A percentile compares a stretch with the other conserved stretches of the same genome.
phyloP scores from a whole-genome alignment of 2,888 invertebrate genomes.

The Orthosia gothica region DNA sequence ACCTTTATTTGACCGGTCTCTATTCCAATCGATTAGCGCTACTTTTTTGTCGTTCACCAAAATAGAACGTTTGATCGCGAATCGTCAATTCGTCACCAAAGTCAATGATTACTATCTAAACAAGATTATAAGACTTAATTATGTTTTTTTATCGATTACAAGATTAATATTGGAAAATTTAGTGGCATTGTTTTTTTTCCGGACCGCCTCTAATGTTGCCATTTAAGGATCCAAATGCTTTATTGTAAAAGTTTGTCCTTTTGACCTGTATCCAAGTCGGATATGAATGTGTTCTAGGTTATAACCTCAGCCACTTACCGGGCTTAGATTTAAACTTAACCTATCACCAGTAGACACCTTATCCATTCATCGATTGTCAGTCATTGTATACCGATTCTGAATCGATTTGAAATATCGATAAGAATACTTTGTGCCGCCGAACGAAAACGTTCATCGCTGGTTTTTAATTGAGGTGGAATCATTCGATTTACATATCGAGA shows the following conservation, averaged over 20 bases:
- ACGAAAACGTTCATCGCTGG: conserved; percentile 54
- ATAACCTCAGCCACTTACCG: conserved; percentile 8
- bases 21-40: conserved; percentile 38
- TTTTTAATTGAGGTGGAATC: conserved; percentile 65
- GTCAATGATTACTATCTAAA: conserved; percentile 27
- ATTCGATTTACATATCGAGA: conserved; percentile 67
- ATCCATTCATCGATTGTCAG: conserved; percentile 43
- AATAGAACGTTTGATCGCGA: conserved; percentile 36
- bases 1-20: conserved; percentile 16
- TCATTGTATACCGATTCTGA: conserved; percentile 44
- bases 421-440: conserved; percentile 53
- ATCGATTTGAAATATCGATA: conserved; percentile 62
- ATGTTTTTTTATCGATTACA: neutral
- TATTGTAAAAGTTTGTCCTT: neutral
- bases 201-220: neutral
- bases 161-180: conserved; percentile 5
- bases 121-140: conserved; percentile 24
- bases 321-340: conserved; percentile 29
- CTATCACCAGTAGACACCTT: conserved; percentile 28
- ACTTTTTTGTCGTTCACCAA: conserved; percentile 38
- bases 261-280: neutral
- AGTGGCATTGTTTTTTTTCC: neutral
- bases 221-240: neutral
- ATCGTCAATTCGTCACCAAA: conserved; percentile 39
- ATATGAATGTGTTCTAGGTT: conserved; percentile 3